phyloP scores from a whole-genome alignment of 2,113 vertebrate species.

The Accipiter cooperii region DNA sequence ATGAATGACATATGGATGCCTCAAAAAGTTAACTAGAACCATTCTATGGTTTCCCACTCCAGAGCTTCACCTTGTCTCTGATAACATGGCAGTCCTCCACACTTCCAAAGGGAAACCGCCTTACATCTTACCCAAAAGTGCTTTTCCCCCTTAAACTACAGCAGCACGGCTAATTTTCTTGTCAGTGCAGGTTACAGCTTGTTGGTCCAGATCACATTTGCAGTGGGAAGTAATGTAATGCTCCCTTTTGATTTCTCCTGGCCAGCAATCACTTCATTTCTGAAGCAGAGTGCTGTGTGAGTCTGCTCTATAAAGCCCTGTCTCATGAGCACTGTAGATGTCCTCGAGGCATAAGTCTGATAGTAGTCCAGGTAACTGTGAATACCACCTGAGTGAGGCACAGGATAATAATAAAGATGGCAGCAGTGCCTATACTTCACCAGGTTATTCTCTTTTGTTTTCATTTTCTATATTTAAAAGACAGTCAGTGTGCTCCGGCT shows the following conservation, averaged over 20 bases:
- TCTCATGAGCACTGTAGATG: conserved; percentile 29
- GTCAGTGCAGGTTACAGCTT: conserved; percentile 4
- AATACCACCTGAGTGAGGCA: conserved; percentile 2
- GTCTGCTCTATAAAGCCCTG: conserved; percentile 31
- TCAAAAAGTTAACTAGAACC: conserved; percentile 19
- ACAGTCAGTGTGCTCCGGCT: neutral
- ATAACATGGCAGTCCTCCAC: neutral
- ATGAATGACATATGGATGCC: neutral
- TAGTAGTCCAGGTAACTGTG: conserved; percentile 5
- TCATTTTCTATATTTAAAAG: neutral
- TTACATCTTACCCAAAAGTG: neutral
- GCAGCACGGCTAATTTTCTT: conserved; percentile 2
- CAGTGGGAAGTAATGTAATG: conserved; percentile 27
- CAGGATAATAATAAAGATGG: conserved; percentile 7
- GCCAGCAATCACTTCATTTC: conserved; percentile 20
- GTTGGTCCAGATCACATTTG: conserved; percentile 26
- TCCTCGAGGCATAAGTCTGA: conserved; percentile 24
- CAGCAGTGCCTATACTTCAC: neutral
- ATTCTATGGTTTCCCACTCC: neutral
- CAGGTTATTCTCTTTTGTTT: neutral
- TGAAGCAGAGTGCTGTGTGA: conserved; percentile 10
- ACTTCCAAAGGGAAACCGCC: neutral
- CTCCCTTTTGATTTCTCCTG: conserved; percentile 43
- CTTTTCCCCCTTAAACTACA: neutral
- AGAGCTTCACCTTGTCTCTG: neutral